phyloP scores from a whole-genome alignment of 2,113 vertebrate species.

The Corythaixoides concolor region DNA sequence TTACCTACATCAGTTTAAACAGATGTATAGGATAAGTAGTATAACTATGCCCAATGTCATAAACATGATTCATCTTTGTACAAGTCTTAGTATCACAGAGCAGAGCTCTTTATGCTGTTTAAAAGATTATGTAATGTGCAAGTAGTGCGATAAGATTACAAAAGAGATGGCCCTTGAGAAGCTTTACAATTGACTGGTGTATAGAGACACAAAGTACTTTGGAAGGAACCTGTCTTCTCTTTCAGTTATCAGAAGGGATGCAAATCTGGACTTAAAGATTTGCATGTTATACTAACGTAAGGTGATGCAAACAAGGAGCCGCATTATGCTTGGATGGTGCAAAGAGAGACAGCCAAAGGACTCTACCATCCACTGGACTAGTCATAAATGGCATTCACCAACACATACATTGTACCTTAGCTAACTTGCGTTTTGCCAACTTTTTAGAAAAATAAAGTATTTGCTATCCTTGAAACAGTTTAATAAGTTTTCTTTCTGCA shows the following conservation, averaged over 20 bases:
- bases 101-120: not conserved
- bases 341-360: not conserved
- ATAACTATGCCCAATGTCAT: not conserved
- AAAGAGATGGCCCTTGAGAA: not conserved
- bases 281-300: not conserved
- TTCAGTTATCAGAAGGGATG: not conserved
- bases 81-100: not conserved
- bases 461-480: not conserved
- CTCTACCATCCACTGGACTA: not conserved
- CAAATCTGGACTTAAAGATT: not conserved
- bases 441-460: not conserved
- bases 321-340: not conserved
- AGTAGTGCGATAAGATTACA: not conserved
- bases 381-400: not conserved
- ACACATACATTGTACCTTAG: not conserved
- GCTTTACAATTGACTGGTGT: not conserved
- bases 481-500: not conserved
- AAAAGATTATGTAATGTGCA: not conserved
- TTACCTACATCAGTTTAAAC: slow-evolving; percentile 2
- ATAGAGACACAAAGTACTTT: not conserved
- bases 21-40: not conserved
- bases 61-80: not conserved
- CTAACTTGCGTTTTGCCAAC: not conserved
- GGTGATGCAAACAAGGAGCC: not conserved
- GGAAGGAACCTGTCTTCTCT: not conserved